Percentiles rank a stretch among this genome's conserved stretches.
These are phyloP conservation scores for Dryobates pubescens DNA, from an alignment of 2,797 vertebrate genomes.

Conservation along the genomic window DNA sequence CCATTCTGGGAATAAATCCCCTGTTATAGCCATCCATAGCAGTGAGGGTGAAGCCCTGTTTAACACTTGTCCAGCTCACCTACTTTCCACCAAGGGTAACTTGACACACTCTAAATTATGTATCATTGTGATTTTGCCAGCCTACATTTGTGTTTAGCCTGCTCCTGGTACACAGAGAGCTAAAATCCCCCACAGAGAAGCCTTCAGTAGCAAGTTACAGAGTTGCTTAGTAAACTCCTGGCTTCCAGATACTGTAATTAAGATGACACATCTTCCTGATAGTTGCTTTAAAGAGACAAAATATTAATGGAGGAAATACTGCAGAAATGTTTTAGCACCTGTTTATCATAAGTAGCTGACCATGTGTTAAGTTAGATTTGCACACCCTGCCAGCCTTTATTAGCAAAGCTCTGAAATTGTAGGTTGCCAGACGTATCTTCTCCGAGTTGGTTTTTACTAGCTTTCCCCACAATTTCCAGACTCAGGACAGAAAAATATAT, in stretches of 20 bases:
- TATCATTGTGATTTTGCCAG: conserved; percentile 15
- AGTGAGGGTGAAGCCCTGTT: not conserved
- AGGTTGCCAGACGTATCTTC: not conserved
- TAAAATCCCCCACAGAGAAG: not conserved
- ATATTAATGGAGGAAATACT: not conserved
- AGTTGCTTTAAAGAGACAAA: conserved; percentile 33
- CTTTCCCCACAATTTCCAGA: not conserved
- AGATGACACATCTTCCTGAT: not conserved
- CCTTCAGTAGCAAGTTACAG: not conserved
- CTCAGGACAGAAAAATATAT: not conserved
- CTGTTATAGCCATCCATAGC: not conserved
- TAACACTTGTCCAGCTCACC: conserved; percentile 38
- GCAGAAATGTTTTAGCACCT: conserved; percentile 39
- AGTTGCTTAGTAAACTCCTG: not conserved
- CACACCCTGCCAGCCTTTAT: not conserved
- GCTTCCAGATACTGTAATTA: conserved; percentile 23
- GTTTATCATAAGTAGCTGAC: conserved; percentile 13
- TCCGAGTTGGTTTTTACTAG: not conserved
- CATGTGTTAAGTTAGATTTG: not conserved
- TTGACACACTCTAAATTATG: conserved; percentile 35
- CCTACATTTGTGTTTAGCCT: not conserved
- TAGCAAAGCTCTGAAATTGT: not conserved
- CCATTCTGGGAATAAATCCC: not conserved
- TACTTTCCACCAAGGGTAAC: not conserved
- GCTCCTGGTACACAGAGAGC: not conserved